Conservation (phyloP, 2,888 invertebrate genomes). For the Formica aserva region DNA sequence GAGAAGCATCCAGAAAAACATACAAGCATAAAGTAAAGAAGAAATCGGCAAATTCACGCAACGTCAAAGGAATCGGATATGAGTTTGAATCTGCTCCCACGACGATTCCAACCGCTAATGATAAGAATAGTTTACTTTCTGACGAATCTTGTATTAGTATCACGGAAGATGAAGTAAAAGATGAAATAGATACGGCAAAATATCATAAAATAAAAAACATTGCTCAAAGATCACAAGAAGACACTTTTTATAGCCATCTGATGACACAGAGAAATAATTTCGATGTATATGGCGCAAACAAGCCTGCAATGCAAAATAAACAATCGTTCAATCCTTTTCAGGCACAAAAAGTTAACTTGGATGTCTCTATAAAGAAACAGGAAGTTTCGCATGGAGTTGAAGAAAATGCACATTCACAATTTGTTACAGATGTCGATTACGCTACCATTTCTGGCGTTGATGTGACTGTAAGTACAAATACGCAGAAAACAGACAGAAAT, state of each 20-base stretch:
- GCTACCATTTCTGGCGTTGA: not conserved
- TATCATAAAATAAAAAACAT: not conserved
- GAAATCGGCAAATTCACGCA: not conserved
- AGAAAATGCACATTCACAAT: not conserved
- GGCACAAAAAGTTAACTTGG: not conserved
- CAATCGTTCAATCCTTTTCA: not conserved
- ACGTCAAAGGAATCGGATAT: not conserved
- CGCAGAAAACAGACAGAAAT: not conserved
- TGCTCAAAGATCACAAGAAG: not conserved
- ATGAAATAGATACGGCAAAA: not conserved
- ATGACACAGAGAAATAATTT: not conserved
- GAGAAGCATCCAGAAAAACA: not conserved
- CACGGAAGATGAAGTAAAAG: constrained; percentile 69
- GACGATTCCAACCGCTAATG: not conserved
- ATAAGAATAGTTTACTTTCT: not conserved
- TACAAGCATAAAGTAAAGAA: constrained; percentile 49
- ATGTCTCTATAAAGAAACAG: constrained; percentile 10
- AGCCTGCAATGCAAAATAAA: not conserved
- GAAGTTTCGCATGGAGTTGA: not conserved
- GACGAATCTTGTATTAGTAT: constrained; percentile 75
- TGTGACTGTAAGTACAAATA: not conserved
- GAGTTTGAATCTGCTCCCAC: not conserved
- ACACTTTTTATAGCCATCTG: not conserved
- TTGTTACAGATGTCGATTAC: constrained; percentile 18
- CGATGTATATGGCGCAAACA: not conserved